Percentiles rank a stretch among this genome's conserved stretches.
phyloP scores from a whole-genome alignment of 2,113 vertebrate species.

The Dolichotis patagonum region DNA sequence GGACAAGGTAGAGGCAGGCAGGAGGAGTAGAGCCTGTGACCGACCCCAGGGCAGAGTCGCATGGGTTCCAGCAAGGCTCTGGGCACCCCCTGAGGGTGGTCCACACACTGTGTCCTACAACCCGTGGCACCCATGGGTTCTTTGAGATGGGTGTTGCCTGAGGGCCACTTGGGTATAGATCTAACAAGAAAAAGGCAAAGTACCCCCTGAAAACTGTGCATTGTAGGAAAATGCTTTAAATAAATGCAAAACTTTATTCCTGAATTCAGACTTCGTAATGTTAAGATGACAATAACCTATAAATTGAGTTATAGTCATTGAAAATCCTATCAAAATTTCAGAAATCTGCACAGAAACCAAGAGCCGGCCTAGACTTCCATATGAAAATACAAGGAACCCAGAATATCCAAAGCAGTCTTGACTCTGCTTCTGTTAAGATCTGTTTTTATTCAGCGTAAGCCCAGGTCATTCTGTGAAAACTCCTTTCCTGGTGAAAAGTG shows the following conservation, averaged over 20 bases:
- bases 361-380: background rate
- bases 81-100: background rate
- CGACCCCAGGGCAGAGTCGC: rapidly evolving
- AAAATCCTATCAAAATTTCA: background rate
- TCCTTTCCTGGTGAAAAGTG: no score
- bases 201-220: background rate
- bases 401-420: background rate
- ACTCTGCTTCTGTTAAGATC: no score
- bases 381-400: background rate
- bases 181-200: background rate
- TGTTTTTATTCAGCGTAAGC: no score
- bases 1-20: constrained; percentile 85
- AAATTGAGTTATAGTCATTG: background rate
- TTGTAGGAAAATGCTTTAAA: background rate
- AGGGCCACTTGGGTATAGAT: background rate
- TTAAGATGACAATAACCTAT: background rate
- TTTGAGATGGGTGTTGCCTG: no score
- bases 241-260: background rate
- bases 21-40: rapidly evolving
- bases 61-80: rapidly evolving
- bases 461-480: no score
- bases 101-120: background rate
- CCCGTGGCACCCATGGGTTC: no score
- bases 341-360: background rate
- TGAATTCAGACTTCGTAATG: background rate